These are phyloP conservation scores for Chironomus tepperi DNA, from an alignment of 1,140 invertebrate species.

Conservation along the genomic window DNA sequence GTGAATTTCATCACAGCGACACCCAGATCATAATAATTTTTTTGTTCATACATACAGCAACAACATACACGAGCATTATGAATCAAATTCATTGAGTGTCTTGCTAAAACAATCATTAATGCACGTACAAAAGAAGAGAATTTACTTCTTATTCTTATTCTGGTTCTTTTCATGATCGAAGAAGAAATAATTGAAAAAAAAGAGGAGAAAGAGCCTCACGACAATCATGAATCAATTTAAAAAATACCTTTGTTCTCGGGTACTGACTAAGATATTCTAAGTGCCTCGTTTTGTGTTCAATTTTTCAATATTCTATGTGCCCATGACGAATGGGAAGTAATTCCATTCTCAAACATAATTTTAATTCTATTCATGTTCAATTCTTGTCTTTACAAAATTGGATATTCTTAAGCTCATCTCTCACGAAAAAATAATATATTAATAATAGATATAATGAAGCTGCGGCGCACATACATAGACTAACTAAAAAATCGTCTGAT, in stretches of 20 bases:
- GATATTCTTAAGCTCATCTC: background rate
- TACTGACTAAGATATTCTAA: background rate
- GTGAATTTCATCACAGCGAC: background rate
- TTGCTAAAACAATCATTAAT: slow-evolving; percentile 15
- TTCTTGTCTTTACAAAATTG: background rate
- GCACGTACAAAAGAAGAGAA: background rate
- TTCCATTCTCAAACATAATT: background rate
- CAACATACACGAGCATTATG: slow-evolving; percentile 1
- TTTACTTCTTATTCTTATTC: background rate
- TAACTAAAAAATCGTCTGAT: background rate
- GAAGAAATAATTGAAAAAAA: background rate
- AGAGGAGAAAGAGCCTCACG: background rate
- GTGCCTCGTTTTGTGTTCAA: background rate
- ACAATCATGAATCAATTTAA: slow-evolving; percentile 9
- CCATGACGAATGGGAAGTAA: background rate
- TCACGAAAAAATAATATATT: background rate
- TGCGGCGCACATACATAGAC: background rate
- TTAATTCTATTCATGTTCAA: background rate
- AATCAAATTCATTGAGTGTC: background rate
- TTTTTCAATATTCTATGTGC: background rate
- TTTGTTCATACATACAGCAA: background rate
- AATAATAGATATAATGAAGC: too few relatives aligned
- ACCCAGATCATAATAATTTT: background rate
- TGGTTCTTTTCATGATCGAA: background rate
- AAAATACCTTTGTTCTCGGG: background rate